These are phyloP conservation scores for Pteropus alecto DNA, from an alignment of 2,113 vertebrate genomes.

Conservation along the genomic window DNA sequence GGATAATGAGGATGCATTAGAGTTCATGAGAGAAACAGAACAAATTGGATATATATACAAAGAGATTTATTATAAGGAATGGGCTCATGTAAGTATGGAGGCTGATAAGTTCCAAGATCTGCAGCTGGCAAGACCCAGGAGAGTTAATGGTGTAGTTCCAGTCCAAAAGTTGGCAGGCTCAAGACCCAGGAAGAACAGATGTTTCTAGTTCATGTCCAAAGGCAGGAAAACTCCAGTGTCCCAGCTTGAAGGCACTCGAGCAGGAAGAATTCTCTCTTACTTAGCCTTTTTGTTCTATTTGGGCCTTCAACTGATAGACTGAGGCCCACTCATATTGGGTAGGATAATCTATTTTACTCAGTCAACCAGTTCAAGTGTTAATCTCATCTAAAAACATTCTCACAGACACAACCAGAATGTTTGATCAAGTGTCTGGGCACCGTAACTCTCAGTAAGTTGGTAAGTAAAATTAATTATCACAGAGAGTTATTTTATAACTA, in stretches of 20 bases:
- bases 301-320: background rate
- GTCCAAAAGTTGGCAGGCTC: background rate
- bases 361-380: background rate
- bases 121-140: background rate
- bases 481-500: background rate
- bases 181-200: background rate
- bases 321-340: background rate
- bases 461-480: background rate
- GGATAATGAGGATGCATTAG: background rate
- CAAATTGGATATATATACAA: background rate
- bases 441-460: background rate
- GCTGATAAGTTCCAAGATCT: background rate
- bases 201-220: background rate
- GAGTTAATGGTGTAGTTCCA: background rate
- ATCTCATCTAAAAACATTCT: background rate
- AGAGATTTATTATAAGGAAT: background rate
- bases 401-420: background rate
- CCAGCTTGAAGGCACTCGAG: background rate
- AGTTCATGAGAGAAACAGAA: background rate
- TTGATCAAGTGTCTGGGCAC: background rate
- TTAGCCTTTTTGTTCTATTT: background rate
- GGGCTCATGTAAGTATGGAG: background rate
- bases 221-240: background rate
- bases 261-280: background rate
- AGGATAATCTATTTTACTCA: background rate